phyloP scores from a whole-genome alignment of 2,113 vertebrate genomes.

The Sorex araneus region DNA sequence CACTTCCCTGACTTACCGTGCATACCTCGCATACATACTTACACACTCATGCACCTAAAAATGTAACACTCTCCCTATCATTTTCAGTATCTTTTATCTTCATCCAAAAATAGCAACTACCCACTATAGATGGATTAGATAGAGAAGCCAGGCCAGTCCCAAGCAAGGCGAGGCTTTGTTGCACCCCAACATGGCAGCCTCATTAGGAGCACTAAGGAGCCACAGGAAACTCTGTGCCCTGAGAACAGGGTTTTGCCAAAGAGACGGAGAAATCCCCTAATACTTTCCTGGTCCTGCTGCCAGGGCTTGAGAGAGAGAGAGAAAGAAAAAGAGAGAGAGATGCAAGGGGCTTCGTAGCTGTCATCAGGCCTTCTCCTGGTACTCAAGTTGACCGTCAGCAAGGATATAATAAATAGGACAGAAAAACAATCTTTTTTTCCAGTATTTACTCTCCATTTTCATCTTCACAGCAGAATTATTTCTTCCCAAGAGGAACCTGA shows the following conservation, averaged over 20 bases:
- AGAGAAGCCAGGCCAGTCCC: neutral
- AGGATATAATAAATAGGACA: constrained; percentile 54
- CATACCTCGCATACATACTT: rapidly evolving
- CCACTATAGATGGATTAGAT: neutral
- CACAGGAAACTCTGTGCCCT: neutral
- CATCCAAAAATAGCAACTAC: neutral
- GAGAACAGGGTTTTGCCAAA: neutral
- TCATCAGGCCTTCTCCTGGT: constrained; percentile 20
- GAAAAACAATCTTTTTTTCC: constrained; percentile 38
- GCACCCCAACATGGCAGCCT: neutral
- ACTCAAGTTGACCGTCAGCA: constrained; percentile 16
- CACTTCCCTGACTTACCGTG: neutral
- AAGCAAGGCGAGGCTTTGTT: too few relatives aligned
- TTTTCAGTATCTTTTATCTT: constrained; percentile 3
- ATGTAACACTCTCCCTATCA: neutral
- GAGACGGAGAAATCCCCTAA: neutral
- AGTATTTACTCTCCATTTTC: constrained; percentile 68
- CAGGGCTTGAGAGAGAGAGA: neutral
- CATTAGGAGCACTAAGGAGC: neutral
- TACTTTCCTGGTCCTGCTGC: neutral
- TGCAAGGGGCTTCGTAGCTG: neutral
- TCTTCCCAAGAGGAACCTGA: constrained; percentile 33
- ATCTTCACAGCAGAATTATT: constrained; percentile 62
- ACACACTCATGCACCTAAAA: neutral
- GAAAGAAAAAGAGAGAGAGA: neutral